Percentiles rank a stretch among this genome's conserved stretches.
Evolutionary conservation across 1,140 invertebrate species (phyloP).

Genomic region (Saccostrea echinata): DNA sequence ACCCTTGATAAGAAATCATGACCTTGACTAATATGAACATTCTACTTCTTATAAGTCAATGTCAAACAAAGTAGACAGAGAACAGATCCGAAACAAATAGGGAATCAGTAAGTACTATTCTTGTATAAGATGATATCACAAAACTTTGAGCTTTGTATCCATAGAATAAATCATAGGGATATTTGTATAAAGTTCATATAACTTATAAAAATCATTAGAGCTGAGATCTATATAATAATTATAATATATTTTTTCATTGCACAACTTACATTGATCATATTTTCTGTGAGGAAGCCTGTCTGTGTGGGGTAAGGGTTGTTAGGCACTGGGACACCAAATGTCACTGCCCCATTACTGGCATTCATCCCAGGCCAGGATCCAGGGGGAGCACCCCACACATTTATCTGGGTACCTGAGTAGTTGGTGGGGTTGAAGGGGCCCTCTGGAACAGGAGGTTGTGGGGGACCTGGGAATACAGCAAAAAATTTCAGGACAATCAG

Average conservation of each 20-base stretch:
- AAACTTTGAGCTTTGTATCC: no score
- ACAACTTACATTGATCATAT: conserved; percentile 74
- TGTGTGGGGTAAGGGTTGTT: conserved; percentile 70
- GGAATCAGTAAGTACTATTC: no score
- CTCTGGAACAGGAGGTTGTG: conserved; percentile 68
- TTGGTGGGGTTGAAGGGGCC: conserved; percentile 79
- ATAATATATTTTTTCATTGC: neutral
- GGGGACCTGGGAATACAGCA: neutral
- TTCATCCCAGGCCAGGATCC: conserved; percentile 65
- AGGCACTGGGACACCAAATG: conserved; percentile 62
- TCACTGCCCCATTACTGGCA: conserved; percentile 61
- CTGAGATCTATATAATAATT: neutral
- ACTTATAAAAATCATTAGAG: no score
- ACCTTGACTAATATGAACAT: no score
- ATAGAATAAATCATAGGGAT: no score
- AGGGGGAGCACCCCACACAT: conserved; percentile 76
- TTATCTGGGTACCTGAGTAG: conserved; percentile 80
- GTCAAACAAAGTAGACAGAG: no score
- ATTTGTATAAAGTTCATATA: no score
- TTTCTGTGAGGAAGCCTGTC: conserved; percentile 77
- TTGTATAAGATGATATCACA: no score
- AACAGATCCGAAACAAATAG: no score
- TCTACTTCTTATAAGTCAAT: no score
- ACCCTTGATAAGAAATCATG: no score
- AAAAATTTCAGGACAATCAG: neutral